phyloP scores from a whole-genome alignment of 2,888 invertebrate species.

The Vandiemenella viatica region DNA sequence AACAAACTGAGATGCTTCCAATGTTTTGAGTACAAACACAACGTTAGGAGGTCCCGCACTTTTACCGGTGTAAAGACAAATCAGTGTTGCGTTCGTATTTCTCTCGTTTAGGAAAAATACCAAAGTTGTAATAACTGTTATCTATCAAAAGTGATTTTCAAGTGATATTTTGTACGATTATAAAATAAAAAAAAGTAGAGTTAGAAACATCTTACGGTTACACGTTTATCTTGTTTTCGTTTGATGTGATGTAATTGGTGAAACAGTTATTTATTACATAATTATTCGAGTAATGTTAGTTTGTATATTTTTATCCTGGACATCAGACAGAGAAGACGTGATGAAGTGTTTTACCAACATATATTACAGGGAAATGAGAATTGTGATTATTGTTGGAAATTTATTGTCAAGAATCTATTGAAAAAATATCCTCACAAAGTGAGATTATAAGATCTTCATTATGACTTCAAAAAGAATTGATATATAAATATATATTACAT shows the following conservation, averaged over 20 bases:
- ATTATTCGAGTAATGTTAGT: no score
- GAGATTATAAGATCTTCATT: slow-evolving; percentile 7
- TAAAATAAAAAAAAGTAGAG: not conserved
- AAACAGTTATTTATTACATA: no score
- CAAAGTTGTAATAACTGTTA: slow-evolving; percentile 3
- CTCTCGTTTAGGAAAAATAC: not conserved
- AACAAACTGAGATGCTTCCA: not conserved
- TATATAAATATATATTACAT: slow-evolving; percentile 1
- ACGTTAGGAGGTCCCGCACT: not conserved
- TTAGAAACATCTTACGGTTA: no score
- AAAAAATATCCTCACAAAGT: slow-evolving; percentile 10
- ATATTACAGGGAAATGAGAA: slow-evolving; percentile 10
- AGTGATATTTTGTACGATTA: no score
- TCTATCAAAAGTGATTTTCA: not conserved
- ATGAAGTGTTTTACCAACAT: slow-evolving; percentile 4
- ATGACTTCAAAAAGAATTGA: not conserved
- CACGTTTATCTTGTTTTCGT: no score
- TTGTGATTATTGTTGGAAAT: slow-evolving; percentile 12
- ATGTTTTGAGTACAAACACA: slow-evolving; percentile 6
- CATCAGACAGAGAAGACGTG: no score
- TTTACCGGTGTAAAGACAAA: not conserved
- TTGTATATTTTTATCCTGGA: not conserved
- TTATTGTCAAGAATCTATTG: slow-evolving; percentile 8
- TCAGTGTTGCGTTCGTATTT: slow-evolving; percentile 1
- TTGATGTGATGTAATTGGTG: no score